These are phyloP conservation scores for Melanotaenia duboulayi DNA, from an alignment of 2,113 vertebrate genomes.

Conservation along the genomic window DNA sequence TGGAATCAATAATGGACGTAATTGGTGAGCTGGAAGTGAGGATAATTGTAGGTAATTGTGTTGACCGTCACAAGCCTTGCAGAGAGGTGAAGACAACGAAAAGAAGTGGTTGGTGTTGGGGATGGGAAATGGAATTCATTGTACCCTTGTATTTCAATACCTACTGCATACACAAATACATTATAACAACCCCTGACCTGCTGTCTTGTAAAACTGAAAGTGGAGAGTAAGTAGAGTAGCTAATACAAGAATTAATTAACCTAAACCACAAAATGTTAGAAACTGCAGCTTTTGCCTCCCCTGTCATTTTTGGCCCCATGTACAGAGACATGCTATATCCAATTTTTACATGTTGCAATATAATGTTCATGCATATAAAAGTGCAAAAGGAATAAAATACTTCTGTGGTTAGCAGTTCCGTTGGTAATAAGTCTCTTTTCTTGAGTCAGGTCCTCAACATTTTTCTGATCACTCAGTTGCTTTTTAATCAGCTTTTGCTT, in stretches of 20 bases:
- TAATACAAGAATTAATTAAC: background rate
- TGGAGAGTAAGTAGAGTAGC: background rate
- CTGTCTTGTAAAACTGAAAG: background rate
- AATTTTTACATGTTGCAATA: constrained; percentile 12
- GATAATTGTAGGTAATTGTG: constrained; percentile 82
- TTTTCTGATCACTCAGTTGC: constrained; percentile 4
- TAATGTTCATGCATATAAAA: too few species aligned
- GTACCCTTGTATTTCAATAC: background rate
- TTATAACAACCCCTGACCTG: background rate
- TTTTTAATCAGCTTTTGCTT: background rate
- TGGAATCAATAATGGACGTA: constrained; percentile 77
- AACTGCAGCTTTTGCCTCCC: background rate
- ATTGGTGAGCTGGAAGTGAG: constrained; percentile 80
- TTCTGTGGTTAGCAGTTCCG: background rate
- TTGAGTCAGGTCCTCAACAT: background rate
- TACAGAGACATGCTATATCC: background rate
- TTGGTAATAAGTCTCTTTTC: background rate
- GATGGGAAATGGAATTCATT: constrained; percentile 20
- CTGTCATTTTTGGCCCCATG: background rate
- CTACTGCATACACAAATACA: background rate
- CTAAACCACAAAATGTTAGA: background rate
- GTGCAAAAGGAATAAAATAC: background rate
- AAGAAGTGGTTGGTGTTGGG: constrained; percentile 26
- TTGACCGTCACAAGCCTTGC: constrained; percentile 48
- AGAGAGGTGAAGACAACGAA: constrained; percentile 53